Base-by-base conservation (phyloP, 1,140 invertebrate species). In the Calosoma granatense region DNA sequence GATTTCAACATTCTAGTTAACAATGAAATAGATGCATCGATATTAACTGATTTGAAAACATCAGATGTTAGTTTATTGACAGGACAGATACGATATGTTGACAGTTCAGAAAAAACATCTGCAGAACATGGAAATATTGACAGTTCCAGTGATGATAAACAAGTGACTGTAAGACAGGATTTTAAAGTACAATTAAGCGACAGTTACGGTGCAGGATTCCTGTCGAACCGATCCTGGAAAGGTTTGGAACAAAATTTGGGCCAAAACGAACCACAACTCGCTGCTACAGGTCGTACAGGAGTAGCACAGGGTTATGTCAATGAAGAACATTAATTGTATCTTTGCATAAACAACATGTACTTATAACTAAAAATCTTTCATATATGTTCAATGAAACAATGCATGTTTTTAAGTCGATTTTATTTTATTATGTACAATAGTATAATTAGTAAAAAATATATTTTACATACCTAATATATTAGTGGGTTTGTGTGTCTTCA, bases 191-290 rank as follows among this genome's bases (percentile, higher is more conserved):
- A 71, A 1, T 56, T 71, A 1, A 75, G 74, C 59, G 72, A 77
- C 68, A 63, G 70, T 78, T 58, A 78, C 66, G 76, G 79, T 61
- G 67, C 76, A 68, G 68, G 77, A 71, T 76, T 79, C 60, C 74
- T 88, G 9, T 71, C 79, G 56, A 75, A 81, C 41, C 76, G 84
- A 67, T 78, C 78, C 2, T 90, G 87, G 87, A 80, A 78, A 62
- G 87, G 88, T 1, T 71, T 90, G 30, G 83, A 89, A 64, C 85
- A 84, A 63, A 81, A 81, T 59, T 66, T 88, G 56, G 86, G 85
- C 0, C 70, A 84, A 64, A 82, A 78, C 36, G 75, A 81, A 60
- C 78, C 83, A 4, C 76, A 78, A 61, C 65, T 76, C 61, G 78
- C 79, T 2, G 74, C 78, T 57, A 72, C 80, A 63, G 87, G 87